Conservation (phyloP, 2,797 vertebrate species). For the Myotis findleyi region DNA sequence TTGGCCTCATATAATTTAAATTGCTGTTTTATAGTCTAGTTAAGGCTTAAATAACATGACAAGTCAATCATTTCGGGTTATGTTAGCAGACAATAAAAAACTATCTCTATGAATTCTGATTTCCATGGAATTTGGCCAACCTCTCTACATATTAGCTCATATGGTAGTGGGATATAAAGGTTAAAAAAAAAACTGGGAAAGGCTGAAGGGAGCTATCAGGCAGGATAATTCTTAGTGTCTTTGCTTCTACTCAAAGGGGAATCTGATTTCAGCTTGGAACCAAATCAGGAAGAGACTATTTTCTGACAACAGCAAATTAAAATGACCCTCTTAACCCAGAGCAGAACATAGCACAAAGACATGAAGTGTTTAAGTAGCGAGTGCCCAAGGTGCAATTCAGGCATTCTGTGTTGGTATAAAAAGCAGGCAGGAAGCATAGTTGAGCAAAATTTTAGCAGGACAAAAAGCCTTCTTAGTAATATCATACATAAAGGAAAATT, state of each 20-base stretch:
- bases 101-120: neutral
- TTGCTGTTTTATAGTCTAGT: neutral
- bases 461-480: slow-evolving; percentile 12
- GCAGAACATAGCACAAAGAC: neutral
- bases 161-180: neutral
- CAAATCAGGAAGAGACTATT: slow-evolving; percentile 20
- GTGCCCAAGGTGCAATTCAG: neutral
- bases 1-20: slow-evolving; percentile 24
- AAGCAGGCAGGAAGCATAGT: neutral
- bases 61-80: slow-evolving; percentile 17
- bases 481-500: neutral
- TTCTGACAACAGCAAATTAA: slow-evolving; percentile 53
- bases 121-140: neutral
- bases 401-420: neutral
- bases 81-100: neutral
- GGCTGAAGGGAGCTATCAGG: neutral
- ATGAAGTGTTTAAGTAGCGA: neutral
- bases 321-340: slow-evolving; percentile 48
- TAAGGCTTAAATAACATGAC: neutral
- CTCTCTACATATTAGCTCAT: neutral
- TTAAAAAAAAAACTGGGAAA: neutral
- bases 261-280: slow-evolving; percentile 29
- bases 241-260: slow-evolving; percentile 39
- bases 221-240: slow-evolving; percentile 11
- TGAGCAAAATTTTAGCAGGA: neutral